These are phyloP conservation scores for Apotomis turbidana DNA, from an alignment of 2,888 invertebrate genomes.

Conservation along the genomic window DNA sequence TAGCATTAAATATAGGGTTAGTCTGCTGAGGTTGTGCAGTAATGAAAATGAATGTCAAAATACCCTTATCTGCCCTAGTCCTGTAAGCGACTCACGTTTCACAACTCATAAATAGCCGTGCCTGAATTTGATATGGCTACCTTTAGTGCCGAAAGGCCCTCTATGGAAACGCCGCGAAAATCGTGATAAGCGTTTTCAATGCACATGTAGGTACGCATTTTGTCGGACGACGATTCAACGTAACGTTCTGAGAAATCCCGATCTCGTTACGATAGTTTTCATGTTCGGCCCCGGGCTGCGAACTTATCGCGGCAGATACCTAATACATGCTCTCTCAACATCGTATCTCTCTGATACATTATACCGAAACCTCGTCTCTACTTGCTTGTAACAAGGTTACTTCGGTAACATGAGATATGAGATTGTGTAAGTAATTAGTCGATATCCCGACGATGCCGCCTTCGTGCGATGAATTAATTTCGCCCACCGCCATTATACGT, in stretches of 20 bases:
- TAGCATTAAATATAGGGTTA: too few species aligned
- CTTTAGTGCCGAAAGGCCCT: conserved; percentile 40
- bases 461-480: conserved; percentile 80
- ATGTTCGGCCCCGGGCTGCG: conserved; percentile 60
- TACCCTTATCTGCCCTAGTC: conserved; percentile 15
- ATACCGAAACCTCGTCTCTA: conserved; percentile 7
- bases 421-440: conserved; percentile 12
- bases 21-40: background rate
- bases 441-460: conserved; percentile 48
- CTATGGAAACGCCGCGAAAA: conserved; percentile 56
- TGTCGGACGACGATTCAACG: conserved; percentile 58
- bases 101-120: conserved; percentile 24
- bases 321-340: conserved; percentile 28
- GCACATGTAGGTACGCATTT: conserved; percentile 53
- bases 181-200: conserved; percentile 63
- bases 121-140: conserved; percentile 25
- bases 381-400: background rate
- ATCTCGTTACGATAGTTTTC: conserved; percentile 77
- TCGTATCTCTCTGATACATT: conserved; percentile 7
- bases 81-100: conserved; percentile 17
- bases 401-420: conserved; percentile 7
- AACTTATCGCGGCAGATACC: conserved; percentile 73
- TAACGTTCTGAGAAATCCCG: conserved; percentile 71
- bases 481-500: conserved; percentile 68
- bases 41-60: conserved; percentile 2